Conservation (phyloP, 1,140 invertebrate genomes). For the Spodoptera frugiperda region DNA sequence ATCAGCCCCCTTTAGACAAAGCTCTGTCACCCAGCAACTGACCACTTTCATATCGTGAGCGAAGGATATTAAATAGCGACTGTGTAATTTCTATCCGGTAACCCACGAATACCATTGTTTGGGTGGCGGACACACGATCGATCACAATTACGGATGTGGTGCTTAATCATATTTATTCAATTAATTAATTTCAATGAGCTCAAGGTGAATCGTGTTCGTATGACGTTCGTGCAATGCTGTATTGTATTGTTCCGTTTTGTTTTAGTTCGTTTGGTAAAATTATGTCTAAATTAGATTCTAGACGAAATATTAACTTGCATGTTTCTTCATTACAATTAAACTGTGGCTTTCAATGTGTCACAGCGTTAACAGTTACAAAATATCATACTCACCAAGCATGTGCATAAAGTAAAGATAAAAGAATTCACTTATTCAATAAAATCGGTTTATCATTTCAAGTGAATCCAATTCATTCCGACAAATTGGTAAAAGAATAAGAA, state of each 20-base stretch:
- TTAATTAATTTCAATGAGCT: constrained; percentile 70
- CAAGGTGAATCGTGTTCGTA: constrained; percentile 67
- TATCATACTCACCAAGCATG: no score
- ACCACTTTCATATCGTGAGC: constrained; percentile 63
- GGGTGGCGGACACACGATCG: constrained; percentile 59
- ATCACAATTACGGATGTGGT: constrained; percentile 75
- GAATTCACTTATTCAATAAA: no score
- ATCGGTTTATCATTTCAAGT: no score
- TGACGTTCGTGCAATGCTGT: not conserved
- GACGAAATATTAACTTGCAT: no score
- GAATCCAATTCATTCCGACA: not conserved
- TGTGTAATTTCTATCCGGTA: constrained; percentile 57
- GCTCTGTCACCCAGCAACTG: constrained; percentile 45
- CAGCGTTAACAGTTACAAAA: no score
- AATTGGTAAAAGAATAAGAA: constrained; percentile 4
- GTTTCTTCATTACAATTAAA: no score
- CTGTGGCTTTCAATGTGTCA: no score
- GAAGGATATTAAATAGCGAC: constrained; percentile 58
- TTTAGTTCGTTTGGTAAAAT: constrained; percentile 3
- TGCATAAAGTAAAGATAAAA: no score
- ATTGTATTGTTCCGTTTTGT: constrained; percentile 11
- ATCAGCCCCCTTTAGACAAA: constrained; percentile 2
- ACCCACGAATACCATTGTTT: constrained; percentile 62
- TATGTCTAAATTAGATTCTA: no score
- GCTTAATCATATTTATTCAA: constrained; percentile 73